Conservation (phyloP, 2,797 vertebrate species). For the Micropoecilia bifurca region DNA sequence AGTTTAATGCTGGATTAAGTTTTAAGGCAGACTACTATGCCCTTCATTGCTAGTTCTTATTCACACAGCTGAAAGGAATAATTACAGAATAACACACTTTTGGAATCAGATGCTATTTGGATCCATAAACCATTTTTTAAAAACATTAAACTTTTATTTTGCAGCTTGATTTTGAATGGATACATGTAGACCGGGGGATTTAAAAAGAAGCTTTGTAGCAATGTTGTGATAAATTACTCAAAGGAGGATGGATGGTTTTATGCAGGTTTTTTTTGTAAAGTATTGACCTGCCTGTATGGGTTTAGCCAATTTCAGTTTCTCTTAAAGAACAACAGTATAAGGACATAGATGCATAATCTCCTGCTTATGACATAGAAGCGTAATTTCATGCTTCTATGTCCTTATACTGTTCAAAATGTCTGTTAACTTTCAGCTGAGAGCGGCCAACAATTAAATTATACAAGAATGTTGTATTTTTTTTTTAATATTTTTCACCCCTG, state of each 20-base stretch:
- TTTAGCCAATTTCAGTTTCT: background rate
- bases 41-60: background rate
- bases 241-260: background rate
- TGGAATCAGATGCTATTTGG: background rate
- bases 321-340: background rate
- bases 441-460: background rate
- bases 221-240: background rate
- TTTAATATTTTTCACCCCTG: too few species aligned
- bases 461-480: background rate
- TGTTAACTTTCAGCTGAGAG: background rate
- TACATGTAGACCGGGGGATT: background rate
- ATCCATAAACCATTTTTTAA: background rate
- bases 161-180: background rate
- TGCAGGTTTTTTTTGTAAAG: background rate
- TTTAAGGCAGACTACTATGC: constrained; percentile 9
- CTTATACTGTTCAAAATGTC: background rate
- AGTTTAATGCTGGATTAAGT: constrained; percentile 19
- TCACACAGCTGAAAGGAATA: background rate
- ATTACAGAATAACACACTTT: background rate
- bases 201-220: background rate
- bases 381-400: too few species aligned
- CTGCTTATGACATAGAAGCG: too few species aligned
- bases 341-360: too few species aligned
- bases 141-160: background rate
- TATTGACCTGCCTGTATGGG: background rate